These are phyloP conservation scores for Gymnocheta viridis DNA, from an alignment of 2,888 invertebrate species.

Conservation along the genomic window DNA sequence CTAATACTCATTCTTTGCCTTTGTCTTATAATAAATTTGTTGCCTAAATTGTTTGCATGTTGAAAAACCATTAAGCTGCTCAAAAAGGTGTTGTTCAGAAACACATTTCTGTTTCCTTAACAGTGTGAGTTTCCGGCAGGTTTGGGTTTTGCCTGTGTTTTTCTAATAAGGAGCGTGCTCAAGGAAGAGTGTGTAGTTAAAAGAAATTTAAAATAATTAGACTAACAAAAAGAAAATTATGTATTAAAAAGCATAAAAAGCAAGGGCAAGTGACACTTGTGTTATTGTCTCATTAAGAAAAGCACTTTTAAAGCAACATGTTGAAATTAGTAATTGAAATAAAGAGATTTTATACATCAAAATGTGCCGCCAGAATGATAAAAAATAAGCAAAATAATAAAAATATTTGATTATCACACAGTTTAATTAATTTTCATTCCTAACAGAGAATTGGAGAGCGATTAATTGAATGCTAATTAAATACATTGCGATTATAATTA, in stretches of 20 bases:
- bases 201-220: background rate
- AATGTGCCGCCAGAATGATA: no score
- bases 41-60: constrained; percentile 49
- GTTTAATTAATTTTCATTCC: no score
- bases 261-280: background rate
- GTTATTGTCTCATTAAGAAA: no score
- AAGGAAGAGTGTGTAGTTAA: background rate
- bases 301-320: no score
- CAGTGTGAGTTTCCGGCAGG: background rate
- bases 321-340: no score
- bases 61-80: constrained; percentile 43
- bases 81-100: constrained; percentile 38
- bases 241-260: background rate
- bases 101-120: constrained; percentile 57
- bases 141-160: background rate
- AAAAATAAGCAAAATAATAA: no score
- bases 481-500: no score
- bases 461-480: no score
- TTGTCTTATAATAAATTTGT: background rate
- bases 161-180: no score
- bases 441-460: no score
- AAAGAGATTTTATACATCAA: no score
- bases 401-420: no score
- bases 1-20: background rate
- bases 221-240: background rate